Base-by-base conservation (phyloP, 2,888 invertebrate genomes). In the Ypsolopha sequella region DNA sequence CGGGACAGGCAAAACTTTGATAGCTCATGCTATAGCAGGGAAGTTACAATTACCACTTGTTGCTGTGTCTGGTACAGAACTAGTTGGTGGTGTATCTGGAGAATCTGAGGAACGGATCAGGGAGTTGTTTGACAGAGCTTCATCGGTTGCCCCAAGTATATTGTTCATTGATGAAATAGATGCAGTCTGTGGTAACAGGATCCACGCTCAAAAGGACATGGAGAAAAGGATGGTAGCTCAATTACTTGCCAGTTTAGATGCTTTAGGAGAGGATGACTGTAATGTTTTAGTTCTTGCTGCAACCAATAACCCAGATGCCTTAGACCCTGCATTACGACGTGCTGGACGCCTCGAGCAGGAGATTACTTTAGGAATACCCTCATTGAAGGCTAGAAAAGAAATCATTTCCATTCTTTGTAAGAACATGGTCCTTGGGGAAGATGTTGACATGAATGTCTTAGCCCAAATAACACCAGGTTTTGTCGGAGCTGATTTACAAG, bases 101-200 rank as follows among this genome's bases (percentile, higher is more conserved):
- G 97, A 98, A 76, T 97, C 97, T 0, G 99, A 99, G 76, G 94
- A 96, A 67, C 89, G 96, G 60, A 95, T 99, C 55, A 88, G 98
- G 56, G 94, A 96, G 60, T 77, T 98, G 10, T 99, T 99, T 81
- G 94, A 96, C 41, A 91, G 93, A 67, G 97, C 98, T 1, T 73
- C 89, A 7, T 80, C 89, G 50, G 76, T 89, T 53, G 90, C 95
- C 8, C 96, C 96, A 0, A 94, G 95, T 71, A 90, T 98, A 10
- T 77, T 98, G 41, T 97, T 98, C 68, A 92, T 99, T 56, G 99
- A 99, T 80, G 98, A 99, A 85, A 95, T 99, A 54, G 99, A 99
- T 86, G 92, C 96, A n/a, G 93, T 99, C 46, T 95, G 96, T 36
- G 95, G 94, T 6, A 95, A 96, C 70, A 88, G 97, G 66, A 92